Evolutionary conservation across 30 jellyfish, hydroid and myxozoan species (phyloP).

Genomic region (Hydra vulgaris): DNA sequence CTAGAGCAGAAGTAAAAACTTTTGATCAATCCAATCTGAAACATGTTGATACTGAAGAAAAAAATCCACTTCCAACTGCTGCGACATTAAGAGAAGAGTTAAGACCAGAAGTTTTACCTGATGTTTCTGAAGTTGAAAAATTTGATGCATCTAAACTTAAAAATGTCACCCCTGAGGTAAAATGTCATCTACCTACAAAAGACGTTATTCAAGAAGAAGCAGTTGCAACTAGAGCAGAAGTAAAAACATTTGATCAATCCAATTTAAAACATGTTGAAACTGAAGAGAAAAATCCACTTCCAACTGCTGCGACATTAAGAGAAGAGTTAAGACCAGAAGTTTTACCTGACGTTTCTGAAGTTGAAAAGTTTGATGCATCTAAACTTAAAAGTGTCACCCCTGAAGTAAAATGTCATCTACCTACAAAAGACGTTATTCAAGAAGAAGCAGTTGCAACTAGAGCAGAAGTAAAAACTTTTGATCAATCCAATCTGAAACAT

Average conservation of each 20-base stretch:
- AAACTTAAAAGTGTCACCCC: constrained; percentile 74
- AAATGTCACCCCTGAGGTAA: constrained; percentile 81
- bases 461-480: constrained; percentile 75
- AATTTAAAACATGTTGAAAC: constrained; percentile 55
- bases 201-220: constrained; percentile 64
- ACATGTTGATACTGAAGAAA: constrained; percentile 92
- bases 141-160: constrained; percentile 63
- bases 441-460: constrained; percentile 56
- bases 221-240: constrained; percentile 62
- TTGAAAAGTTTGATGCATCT: constrained; percentile 48
- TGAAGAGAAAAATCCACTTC: constrained; percentile 48
- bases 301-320: constrained; percentile 52
- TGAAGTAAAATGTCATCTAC: constrained; percentile 69
- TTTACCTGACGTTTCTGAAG: constrained; percentile 83
- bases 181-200: constrained; percentile 70
- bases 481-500: constrained; percentile 48
- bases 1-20: constrained; percentile 81
- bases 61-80: constrained; percentile 88
- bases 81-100: constrained; percentile 68
- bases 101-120: constrained; percentile 91
- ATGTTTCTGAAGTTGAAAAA: constrained; percentile 68
- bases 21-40: constrained; percentile 71
- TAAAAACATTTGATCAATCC: constrained; percentile 43
- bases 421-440: constrained; percentile 54
- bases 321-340: constrained; percentile 89